Evolutionary conservation across 2,113 vertebrate genomes (phyloP).

Genomic region (Gila orcuttii): DNA sequence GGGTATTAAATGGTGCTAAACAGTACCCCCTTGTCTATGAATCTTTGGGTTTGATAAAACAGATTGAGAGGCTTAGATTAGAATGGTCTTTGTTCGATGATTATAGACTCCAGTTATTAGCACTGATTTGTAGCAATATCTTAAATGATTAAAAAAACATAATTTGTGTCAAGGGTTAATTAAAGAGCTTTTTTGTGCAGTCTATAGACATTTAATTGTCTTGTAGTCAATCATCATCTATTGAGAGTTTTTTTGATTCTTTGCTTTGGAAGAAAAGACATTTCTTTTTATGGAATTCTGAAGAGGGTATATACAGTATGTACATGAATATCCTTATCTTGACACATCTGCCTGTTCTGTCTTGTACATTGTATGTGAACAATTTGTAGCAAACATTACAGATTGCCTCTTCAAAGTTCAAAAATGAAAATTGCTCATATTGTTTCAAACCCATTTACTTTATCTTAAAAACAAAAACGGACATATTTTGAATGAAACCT

Average conservation of each 20-base stretch:
- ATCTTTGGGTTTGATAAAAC: not conserved
- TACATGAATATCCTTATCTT: not conserved
- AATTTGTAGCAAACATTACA: not conserved
- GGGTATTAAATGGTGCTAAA: not conserved
- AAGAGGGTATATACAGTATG: not conserved
- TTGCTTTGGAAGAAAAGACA: not conserved
- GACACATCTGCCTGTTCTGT: not conserved
- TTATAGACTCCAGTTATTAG: conserved; percentile 19
- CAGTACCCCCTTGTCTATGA: not conserved
- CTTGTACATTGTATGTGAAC: not conserved
- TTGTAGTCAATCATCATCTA: not conserved
- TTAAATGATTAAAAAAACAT: not conserved
- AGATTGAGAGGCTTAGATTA: not conserved
- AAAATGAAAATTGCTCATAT: not conserved
- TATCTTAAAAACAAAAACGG: not conserved
- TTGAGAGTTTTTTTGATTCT: not conserved
- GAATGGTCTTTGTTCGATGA: conserved; percentile 13
- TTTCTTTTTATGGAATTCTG: not conserved
- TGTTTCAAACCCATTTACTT: not conserved
- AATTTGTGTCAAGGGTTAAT: not conserved
- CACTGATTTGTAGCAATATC: conserved; percentile 6
- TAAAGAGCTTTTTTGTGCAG: not conserved
- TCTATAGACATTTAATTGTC: not conserved
- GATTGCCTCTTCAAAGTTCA: not conserved
- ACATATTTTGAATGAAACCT: not conserved